phyloP scores from a whole-genome alignment of 2,797 vertebrate species.

The Liasis olivaceus region DNA sequence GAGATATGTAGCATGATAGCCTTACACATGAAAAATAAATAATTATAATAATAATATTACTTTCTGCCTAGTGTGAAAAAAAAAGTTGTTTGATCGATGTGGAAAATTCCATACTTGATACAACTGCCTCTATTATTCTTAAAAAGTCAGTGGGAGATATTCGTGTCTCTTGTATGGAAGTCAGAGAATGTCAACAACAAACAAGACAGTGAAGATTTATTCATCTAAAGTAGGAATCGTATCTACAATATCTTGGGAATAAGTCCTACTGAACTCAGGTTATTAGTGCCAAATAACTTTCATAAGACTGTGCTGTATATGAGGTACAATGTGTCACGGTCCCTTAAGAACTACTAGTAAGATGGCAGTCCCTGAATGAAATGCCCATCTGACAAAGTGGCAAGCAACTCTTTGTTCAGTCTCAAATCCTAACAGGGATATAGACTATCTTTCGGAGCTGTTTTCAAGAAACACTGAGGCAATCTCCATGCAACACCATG shows the following conservation, averaged over 20 bases:
- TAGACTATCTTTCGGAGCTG: background rate
- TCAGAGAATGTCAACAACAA: background rate
- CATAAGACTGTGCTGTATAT: background rate
- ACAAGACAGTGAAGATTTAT: background rate
- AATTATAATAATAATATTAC: background rate
- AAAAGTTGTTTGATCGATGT: conserved; percentile 13
- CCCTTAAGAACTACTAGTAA: background rate
- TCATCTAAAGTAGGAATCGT: background rate
- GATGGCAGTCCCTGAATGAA: background rate
- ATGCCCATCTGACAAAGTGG: too few relatives aligned
- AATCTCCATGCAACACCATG: background rate
- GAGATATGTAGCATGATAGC: background rate
- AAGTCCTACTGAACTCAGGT: background rate
- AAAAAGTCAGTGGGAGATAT: background rate
- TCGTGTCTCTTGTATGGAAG: background rate
- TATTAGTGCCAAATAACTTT: background rate
- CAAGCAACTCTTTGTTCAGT: background rate
- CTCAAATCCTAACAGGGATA: background rate
- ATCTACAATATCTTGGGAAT: background rate
- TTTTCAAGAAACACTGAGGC: background rate
- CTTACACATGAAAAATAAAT: conserved; percentile 12
- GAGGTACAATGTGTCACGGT: background rate
- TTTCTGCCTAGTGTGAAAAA: conserved; percentile 35
- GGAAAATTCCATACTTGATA: conserved; percentile 59
- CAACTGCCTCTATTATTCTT: conserved; percentile 12